A percentile compares a stretch with the other conserved stretches of the same genome.
Evolutionary conservation across 2,113 vertebrate genomes (phyloP).

Genomic region (Pagrus major): DNA sequence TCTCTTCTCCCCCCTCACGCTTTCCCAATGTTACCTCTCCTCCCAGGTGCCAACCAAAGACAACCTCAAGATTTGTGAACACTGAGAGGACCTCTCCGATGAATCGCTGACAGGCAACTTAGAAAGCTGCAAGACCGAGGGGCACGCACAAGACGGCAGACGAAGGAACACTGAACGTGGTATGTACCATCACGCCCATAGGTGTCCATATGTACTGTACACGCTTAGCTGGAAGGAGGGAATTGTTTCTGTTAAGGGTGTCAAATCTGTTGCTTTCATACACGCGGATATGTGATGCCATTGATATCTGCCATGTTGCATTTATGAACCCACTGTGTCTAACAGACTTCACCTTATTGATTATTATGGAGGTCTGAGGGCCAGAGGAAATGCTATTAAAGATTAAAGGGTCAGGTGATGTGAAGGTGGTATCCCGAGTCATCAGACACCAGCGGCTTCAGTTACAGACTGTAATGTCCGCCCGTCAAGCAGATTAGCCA

Average conservation of each 20-base stretch:
- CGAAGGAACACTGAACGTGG: slow-evolving; percentile 76
- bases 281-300: slow-evolving; percentile 22
- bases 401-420: slow-evolving; percentile 82
- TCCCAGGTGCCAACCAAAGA: slow-evolving; percentile 82
- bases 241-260: slow-evolving; percentile 14
- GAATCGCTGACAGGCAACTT: slow-evolving; percentile 57
- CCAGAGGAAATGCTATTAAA: slow-evolving; percentile 82
- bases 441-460: slow-evolving; percentile 80
- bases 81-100: slow-evolving; percentile 71
- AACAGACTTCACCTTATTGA: slow-evolving; percentile 74
- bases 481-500: slow-evolving; percentile 82
- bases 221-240: not conserved
- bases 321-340: slow-evolving; percentile 57
- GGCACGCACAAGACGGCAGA: slow-evolving; percentile 51
- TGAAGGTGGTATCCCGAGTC: slow-evolving; percentile 82
- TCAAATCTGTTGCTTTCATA: slow-evolving; percentile 24
- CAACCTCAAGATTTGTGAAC: slow-evolving; percentile 69
- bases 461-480: slow-evolving; percentile 81
- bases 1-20: slow-evolving; percentile 35
- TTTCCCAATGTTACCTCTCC: slow-evolving; percentile 54
- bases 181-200: slow-evolving; percentile 48
- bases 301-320: slow-evolving; percentile 60
- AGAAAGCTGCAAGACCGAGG: slow-evolving; percentile 57
- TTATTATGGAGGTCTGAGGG: slow-evolving; percentile 64
- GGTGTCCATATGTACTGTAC: slow-evolving; percentile 8